Evolutionary conservation across 2,113 vertebrate species (phyloP).

Genomic region (Halichoerus grypus): DNA sequence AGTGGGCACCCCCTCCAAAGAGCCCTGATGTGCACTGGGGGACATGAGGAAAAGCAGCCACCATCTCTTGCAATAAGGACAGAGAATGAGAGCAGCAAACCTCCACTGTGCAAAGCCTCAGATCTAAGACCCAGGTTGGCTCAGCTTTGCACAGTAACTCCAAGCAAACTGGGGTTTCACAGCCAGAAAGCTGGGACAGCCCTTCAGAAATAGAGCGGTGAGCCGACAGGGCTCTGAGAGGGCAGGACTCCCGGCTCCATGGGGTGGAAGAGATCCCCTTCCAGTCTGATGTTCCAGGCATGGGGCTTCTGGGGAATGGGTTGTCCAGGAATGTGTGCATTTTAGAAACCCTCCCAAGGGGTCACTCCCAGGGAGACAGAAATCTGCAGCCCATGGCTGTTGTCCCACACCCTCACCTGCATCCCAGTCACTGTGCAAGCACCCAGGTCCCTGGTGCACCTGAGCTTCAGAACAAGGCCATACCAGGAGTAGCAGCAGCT

Average conservation of each 20-base stretch:
- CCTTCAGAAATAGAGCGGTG: background rate
- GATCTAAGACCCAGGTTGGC: background rate
- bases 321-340: background rate
- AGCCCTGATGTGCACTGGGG: background rate
- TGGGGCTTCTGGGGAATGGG: background rate
- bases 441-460: background rate
- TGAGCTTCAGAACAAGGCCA: background rate
- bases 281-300: background rate
- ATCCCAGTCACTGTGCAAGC: background rate
- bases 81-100: background rate
- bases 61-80: background rate
- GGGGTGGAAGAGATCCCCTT: background rate
- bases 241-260: background rate
- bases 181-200: background rate
- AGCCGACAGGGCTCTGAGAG: background rate
- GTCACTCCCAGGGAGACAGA: too few species aligned
- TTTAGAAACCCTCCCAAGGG: background rate
- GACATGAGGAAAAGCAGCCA: rapidly evolving
- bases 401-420: rapidly evolving
- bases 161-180: too few species aligned
- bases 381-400: background rate
- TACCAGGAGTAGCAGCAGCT: background rate
- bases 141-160: background rate
- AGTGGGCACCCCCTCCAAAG: background rate
- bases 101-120: background rate